Base-by-base conservation (phyloP, 2,113 vertebrate genomes). In the rabbit (Oryctolagus cuniculus) region DNA sequence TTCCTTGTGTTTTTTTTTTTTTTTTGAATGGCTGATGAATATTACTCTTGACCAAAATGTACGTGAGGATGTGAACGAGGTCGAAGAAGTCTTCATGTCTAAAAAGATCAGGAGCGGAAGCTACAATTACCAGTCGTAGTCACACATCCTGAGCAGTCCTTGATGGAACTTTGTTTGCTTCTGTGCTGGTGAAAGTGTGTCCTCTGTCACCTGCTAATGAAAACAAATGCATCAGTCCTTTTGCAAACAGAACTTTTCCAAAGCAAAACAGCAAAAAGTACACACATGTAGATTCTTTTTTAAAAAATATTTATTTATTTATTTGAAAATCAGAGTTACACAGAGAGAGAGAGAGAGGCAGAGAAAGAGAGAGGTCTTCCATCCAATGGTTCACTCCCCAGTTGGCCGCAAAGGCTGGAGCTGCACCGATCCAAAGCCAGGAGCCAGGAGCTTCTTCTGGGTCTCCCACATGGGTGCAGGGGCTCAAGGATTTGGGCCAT, bases 1-100 rank as follows among this genome's bases (percentile, higher is more conserved):
- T 86, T 64, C 85, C 69, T 94, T 64, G 58, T 70, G 90, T 90
- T 95, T 69, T 78, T 80, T 91, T 87, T 95, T 75, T 79, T 78
- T 80, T 93, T 87, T 95, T 66, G 53, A 87, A 75, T 66, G 49
- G 51, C 36, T 64, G 44, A 77, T 69, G 44, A 90, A 51, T 51
- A 84, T 64, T 77, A 87, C 22, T 90, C 77, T 7, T 90, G 51
- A 81, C 72, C 53, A 80, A 96, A 93, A 77, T 93, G 36, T 93
- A 34, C 69, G 55, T 88, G 36, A 88, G 81, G 63, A 89, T 10
- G n/a, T 86, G 24, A 86, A 24, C 3, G 34, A 92, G 85, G 67
- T 67, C n/a, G 67, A 79, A 75, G 34, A 96, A 88, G 93, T 49
- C 34, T 92, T 95, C 19, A 31, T 88, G 70, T 78, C 53, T 90